Percentiles rank a stretch among this genome's conserved stretches.
Evolutionary conservation across 2,113 vertebrate genomes (phyloP).

Genomic region (Oryzias javanicus): DNA sequence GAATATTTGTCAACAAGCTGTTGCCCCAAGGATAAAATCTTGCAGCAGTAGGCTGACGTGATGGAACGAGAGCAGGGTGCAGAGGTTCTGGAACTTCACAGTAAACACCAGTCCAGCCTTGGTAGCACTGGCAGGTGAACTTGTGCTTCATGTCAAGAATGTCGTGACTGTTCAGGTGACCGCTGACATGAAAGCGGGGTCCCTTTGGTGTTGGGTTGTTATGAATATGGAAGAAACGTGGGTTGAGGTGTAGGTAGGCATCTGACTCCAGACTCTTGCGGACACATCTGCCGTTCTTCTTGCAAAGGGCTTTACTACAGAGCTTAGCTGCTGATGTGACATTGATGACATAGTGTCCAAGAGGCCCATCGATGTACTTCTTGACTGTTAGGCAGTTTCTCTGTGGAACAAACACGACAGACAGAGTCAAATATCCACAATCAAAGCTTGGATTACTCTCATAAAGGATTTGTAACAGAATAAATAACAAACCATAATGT

Average conservation of each 20-base stretch:
- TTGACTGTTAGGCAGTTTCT: slow-evolving; percentile 84
- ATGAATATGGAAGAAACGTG: slow-evolving; percentile 75
- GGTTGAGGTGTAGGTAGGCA: slow-evolving; percentile 83
- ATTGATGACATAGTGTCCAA: slow-evolving; percentile 87
- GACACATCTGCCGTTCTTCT: slow-evolving; percentile 86
- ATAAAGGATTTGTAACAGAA: too few species aligned
- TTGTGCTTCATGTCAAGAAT: slow-evolving; percentile 82
- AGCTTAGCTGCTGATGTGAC: slow-evolving; percentile 88
- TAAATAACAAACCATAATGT: too few species aligned
- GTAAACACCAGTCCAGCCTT: slow-evolving; percentile 86
- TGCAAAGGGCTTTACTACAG: slow-evolving; percentile 87
- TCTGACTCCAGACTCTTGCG: slow-evolving; percentile 77
- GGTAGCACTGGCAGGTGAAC: slow-evolving; percentile 89
- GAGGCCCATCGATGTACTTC: slow-evolving; percentile 77
- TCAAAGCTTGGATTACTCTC: too few species aligned
- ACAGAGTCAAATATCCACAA: neutral
- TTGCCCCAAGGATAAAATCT: slow-evolving; percentile 18
- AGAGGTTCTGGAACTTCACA: slow-evolving; percentile 80
- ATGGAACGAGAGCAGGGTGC: slow-evolving; percentile 21
- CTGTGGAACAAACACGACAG: slow-evolving; percentile 54
- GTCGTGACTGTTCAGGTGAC: slow-evolving; percentile 70
- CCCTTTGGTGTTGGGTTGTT: slow-evolving; percentile 15
- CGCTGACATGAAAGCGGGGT: slow-evolving; percentile 72
- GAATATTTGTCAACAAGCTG: slow-evolving; percentile 52
- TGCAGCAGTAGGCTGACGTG: slow-evolving; percentile 26